These are phyloP conservation scores for Lathronympha strigana DNA, from an alignment of 2,888 invertebrate genomes.

Conservation along the genomic window DNA sequence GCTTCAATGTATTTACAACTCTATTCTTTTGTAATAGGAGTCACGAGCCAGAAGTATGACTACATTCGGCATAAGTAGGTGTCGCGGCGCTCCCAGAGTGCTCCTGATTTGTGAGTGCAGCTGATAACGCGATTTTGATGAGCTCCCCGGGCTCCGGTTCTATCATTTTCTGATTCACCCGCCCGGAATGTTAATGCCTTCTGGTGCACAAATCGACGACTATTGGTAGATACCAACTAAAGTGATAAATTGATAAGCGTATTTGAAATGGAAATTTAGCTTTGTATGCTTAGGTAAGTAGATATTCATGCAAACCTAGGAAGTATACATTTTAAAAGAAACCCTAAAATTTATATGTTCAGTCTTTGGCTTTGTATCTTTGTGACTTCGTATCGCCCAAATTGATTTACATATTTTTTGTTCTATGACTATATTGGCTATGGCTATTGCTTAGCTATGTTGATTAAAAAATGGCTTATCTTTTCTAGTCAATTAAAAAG, in stretches of 20 bases:
- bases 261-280: slow-evolving; percentile 23
- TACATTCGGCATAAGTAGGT: slow-evolving; percentile 44
- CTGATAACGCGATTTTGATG: slow-evolving; percentile 71
- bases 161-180: slow-evolving; percentile 44
- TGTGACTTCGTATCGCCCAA: no score
- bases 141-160: slow-evolving; percentile 51
- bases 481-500: no score
- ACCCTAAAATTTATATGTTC: no score
- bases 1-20: slow-evolving; percentile 28
- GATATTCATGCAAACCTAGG: slow-evolving; percentile 7
- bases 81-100: slow-evolving; percentile 46
- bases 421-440: no score
- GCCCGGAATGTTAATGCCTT: slow-evolving; percentile 40
- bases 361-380: no score
- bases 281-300: no score
- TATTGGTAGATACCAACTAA: slow-evolving; percentile 34
- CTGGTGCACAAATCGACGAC: slow-evolving; percentile 40
- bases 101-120: slow-evolving; percentile 57
- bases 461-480: no score
- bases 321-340: no score
- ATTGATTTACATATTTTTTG: no score
- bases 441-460: no score
- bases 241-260: slow-evolving; percentile 37
- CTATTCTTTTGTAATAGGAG: slow-evolving; percentile 46
- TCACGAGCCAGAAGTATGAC: slow-evolving; percentile 4